phyloP scores from a whole-genome alignment of 2,888 invertebrate species.

The Troides oblongomaculatus region DNA sequence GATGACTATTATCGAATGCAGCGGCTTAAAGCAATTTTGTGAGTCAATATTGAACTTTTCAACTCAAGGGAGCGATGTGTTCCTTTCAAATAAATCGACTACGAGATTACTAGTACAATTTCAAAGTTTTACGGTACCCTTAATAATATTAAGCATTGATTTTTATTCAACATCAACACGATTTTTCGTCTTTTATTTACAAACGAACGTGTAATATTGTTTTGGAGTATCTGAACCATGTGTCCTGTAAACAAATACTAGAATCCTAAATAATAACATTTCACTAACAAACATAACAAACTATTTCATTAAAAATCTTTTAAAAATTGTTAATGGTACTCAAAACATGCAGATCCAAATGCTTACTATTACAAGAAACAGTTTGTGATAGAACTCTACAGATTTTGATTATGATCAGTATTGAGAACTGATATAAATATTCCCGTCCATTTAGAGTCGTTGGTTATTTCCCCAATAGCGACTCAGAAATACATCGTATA shows the following conservation, averaged over 20 bases:
- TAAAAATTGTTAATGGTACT: too few species aligned
- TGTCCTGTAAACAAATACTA: too few species aligned
- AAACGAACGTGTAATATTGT: not conserved
- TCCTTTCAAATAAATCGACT: constrained; percentile 56
- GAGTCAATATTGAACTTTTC: constrained; percentile 76
- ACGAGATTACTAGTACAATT: constrained; percentile 40
- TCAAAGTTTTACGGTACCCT: constrained; percentile 36
- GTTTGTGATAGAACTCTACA: too few species aligned
- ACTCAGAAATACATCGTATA: constrained; percentile 20
- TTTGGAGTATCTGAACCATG: not conserved
- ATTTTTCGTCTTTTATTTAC: not conserved
- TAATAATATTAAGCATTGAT: constrained; percentile 26
- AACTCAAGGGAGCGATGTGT: constrained; percentile 66
- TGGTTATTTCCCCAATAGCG: constrained; percentile 17
- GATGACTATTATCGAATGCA: constrained; percentile 64
- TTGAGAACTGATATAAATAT: not conserved
- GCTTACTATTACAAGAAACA: too few species aligned
- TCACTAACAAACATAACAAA: too few species aligned
- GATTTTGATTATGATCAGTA: too few species aligned
- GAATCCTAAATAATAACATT: too few species aligned
- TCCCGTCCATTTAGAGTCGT: not conserved
- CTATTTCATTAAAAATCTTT: too few species aligned
- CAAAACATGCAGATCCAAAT: too few species aligned
- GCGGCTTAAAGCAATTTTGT: constrained; percentile 75
- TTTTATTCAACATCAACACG: not conserved